phyloP scores from a whole-genome alignment of 2,888 invertebrate genomes.

The Gymnosoma rotundatum region DNA sequence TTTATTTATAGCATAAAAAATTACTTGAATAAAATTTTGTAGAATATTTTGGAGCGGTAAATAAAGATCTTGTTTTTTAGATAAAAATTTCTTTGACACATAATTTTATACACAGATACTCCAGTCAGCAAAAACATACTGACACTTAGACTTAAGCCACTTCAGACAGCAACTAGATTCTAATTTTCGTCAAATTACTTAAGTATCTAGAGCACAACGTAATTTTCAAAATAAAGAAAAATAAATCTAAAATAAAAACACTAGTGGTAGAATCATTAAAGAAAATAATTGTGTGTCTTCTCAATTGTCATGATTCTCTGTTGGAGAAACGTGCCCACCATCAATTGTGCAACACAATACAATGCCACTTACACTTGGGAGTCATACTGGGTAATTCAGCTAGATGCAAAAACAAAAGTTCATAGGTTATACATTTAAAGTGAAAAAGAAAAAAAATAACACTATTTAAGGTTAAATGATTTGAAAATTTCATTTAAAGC shows the following conservation, averaged over 20 bases:
- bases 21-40: constrained; percentile 17
- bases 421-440: no score
- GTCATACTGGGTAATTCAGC: constrained; percentile 37
- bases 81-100: constrained; percentile 62
- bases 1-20: constrained; percentile 23
- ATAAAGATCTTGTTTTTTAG: constrained; percentile 24
- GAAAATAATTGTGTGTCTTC: constrained; percentile 62
- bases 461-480: no score
- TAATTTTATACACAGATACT: constrained; percentile 34
- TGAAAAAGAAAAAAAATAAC: no score
- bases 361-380: constrained; percentile 6
- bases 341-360: constrained; percentile 47
- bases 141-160: constrained; percentile 4
- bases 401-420: no score
- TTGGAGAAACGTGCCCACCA: constrained; percentile 51
- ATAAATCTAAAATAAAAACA: constrained; percentile 30
- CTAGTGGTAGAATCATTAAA: constrained; percentile 57
- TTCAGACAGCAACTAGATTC: constrained; percentile 32
- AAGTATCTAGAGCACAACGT: constrained; percentile 70
- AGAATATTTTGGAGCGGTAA: constrained; percentile 25
- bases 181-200: constrained; percentile 66
- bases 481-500: no score
- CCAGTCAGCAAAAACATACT: background rate
- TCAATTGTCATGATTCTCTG: constrained; percentile 64
- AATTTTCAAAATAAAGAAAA: constrained; percentile 55